Evolutionary conservation across 2,797 vertebrate genomes (phyloP), one percentile per base, ranked within the genome.

Genomic region (Leontocebus nigricollis): DNA sequence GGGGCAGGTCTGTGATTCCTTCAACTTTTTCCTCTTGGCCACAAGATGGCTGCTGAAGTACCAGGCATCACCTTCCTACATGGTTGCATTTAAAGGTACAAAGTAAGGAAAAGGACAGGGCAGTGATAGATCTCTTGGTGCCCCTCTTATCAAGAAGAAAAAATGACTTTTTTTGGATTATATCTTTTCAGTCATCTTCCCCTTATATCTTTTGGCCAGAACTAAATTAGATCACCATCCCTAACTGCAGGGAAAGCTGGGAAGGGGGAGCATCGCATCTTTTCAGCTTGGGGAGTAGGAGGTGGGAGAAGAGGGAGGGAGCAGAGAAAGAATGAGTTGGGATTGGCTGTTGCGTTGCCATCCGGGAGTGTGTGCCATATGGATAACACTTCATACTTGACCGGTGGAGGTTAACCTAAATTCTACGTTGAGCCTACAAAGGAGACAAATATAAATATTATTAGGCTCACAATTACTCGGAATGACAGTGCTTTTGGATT

Each of bases 41-140:
- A 55, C 95, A 97, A 81, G 41, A 79, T 61, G 82, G 57, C 88
- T 97, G 50, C 95, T 79, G 46, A 52, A 81, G 67, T 76, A 77
- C 90, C 88, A 86, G 48, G 8, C 79, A 83, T 90, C 39, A 39
- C 24, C 30, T 92, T 88, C 55, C 20, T 88, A 61, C 14, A 27
- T 14, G 13, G 39, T 61, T 46, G 14, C 46, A 85, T 92, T 85
- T 72, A 93, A 89, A 94, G 64, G 36, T 48, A 57, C 15, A 86
- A 9, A 57, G 19, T 39, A 5, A 39, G 36, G 33, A 13, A 59
- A 22, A 46, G 33, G 41, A 8, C 27, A 75, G 33, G 24, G 30
- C 26, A 27, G 2, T 30, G 36, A 83, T 67, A 46, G 10, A 55
- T 39, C 15, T 27, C 26, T 77, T 89, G 76, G 19, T 92, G 14